Evolutionary conservation across 2,797 vertebrate genomes (phyloP).

Genomic region (Hypotaenidia okinawae): DNA sequence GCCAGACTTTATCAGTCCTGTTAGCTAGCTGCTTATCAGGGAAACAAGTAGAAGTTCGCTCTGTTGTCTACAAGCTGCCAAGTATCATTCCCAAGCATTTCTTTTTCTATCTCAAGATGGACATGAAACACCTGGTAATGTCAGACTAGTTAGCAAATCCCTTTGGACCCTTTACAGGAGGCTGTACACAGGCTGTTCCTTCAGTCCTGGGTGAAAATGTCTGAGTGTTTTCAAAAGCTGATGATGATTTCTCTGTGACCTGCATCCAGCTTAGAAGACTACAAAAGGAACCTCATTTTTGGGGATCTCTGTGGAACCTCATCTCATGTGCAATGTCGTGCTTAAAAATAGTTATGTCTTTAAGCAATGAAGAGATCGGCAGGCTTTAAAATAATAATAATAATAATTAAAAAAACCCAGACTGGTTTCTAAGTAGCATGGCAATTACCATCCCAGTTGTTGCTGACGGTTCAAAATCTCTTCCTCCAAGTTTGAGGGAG

Average conservation of each 20-base stretch:
- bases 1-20: neutral
- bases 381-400: neutral
- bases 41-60: neutral
- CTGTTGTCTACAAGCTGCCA: neutral
- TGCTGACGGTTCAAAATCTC: neutral
- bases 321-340: fast-evolving
- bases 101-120: neutral
- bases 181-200: neutral
- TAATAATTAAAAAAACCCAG: neutral
- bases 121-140: slow-evolving; percentile 5
- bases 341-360: neutral
- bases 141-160: neutral
- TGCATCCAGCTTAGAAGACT: neutral
- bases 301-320: neutral
- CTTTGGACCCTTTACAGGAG: neutral
- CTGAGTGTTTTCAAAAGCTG: neutral
- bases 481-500: slow-evolving; percentile 49
- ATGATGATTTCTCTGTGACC: neutral
- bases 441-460: neutral
- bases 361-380: neutral
- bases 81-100: neutral
- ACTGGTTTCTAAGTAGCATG: neutral
- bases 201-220: neutral
- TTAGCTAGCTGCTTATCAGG: neutral
- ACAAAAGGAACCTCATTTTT: neutral